A percentile compares a stretch with the other conserved stretches of the same genome.
Conservation (phyloP, 30 jellyfish, hydroid and myxozoan species). For the Pseudorhiza aurosa region DNA sequence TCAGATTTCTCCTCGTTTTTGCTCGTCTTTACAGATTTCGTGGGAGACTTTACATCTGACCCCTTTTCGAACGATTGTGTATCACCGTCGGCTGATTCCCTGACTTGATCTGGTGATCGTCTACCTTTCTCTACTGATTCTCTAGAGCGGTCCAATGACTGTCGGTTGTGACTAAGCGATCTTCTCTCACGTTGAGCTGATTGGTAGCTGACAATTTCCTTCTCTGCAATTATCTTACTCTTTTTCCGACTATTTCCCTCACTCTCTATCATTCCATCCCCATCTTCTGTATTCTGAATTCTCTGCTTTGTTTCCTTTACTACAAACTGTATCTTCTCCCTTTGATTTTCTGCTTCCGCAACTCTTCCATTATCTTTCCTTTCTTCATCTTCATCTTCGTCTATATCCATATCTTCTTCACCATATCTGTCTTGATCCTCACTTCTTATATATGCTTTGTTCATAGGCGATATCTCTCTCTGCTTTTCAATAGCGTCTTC, state of each 20-base stretch:
- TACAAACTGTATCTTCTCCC: not conserved
- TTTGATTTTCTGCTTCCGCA: not conserved
- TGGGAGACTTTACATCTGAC: not conserved
- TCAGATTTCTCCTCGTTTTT: not conserved
- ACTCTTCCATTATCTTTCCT: not conserved
- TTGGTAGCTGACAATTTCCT: not conserved
- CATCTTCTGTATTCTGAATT: not conserved
- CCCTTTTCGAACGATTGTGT: not conserved
- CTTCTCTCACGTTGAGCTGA: slow-evolving; percentile 9
- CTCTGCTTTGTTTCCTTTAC: not conserved
- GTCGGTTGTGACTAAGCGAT: not conserved
- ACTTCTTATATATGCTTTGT: not conserved
- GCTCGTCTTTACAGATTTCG: not conserved
- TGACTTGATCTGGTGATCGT: slow-evolving; percentile 9
- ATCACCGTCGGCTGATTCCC: slow-evolving; percentile 7
- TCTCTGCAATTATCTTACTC: not conserved
- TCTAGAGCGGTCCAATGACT: not conserved
- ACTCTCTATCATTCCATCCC: not conserved
- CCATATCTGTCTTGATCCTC: slow-evolving; percentile 16
- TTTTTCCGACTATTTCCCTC: no score
- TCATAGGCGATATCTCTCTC: not conserved
- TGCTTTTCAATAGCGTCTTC: not conserved
- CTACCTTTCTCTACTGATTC: not conserved
- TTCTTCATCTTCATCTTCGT: slow-evolving; percentile 12
- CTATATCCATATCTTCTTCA: slow-evolving; percentile 44